Conservation (phyloP, 2,888 invertebrate species). For the Lasioglossum marginatum region DNA sequence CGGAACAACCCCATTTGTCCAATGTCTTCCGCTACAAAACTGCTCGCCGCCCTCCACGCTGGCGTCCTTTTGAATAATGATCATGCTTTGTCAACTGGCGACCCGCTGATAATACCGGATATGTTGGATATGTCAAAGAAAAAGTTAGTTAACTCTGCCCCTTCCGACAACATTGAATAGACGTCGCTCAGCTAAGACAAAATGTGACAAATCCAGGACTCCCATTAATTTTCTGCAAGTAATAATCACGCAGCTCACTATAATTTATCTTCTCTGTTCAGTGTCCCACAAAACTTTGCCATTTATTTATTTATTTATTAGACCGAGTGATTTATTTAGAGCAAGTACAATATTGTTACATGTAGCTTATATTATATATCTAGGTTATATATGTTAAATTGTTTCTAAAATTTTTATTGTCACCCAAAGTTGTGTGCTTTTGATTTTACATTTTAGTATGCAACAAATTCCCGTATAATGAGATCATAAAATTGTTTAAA, state of each 20-base stretch:
- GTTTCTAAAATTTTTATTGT: neutral
- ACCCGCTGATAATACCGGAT: constrained; percentile 70
- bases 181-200: neutral
- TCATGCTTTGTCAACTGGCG: constrained; percentile 75
- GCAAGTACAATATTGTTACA: no score
- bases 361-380: no score
- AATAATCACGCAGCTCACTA: neutral
- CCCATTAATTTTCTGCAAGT: neutral
- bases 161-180: constrained; percentile 30
- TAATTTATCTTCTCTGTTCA: neutral
- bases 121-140: constrained; percentile 58
- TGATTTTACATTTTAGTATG: neutral
- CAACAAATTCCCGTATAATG: no score
- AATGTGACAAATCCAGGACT: neutral
- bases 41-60: constrained; percentile 71
- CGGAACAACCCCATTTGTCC: constrained; percentile 84
- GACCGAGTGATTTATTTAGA: no score
- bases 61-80: constrained; percentile 80
- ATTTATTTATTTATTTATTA: neutral
- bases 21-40: constrained; percentile 83
- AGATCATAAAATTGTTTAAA: no score
- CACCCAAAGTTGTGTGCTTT: neutral
- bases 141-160: constrained; percentile 40
- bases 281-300: neutral
- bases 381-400: no score